These are phyloP conservation scores for Hypsibius dujardini DNA, from an alignment of 1,140 invertebrate genomes.

Conservation along the genomic window DNA sequence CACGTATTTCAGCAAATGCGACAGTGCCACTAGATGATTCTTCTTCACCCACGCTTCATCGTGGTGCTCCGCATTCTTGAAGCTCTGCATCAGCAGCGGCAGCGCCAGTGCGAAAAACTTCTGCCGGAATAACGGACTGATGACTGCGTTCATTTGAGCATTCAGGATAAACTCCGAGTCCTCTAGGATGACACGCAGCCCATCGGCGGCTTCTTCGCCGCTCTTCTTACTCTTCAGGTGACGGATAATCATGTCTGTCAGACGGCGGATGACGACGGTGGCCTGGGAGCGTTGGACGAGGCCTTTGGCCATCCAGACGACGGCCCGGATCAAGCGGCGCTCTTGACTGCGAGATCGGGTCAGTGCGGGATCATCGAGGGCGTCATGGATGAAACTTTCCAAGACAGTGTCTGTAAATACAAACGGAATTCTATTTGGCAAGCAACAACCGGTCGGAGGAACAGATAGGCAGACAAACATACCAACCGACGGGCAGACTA, in stretches of 20 bases:
- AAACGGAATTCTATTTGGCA: slow-evolving; percentile 1
- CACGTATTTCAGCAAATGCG: slow-evolving; percentile 7
- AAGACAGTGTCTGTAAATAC: neutral
- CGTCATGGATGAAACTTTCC: neutral
- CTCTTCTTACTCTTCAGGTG: slow-evolving; percentile 12
- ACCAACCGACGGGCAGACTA: too few relatives aligned
- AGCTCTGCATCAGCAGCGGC: slow-evolving; percentile 2
- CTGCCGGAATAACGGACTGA: slow-evolving; percentile 11
- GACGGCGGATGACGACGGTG: neutral
- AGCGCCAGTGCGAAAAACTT: neutral
- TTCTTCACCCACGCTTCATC: neutral
- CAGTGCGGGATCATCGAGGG: neutral
- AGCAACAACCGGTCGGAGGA: neutral
- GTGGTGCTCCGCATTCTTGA: neutral
- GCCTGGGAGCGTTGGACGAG: neutral
- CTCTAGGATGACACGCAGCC: slow-evolving; percentile 6
- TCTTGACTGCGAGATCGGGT: slow-evolving; percentile 9
- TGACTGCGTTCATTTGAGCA: neutral
- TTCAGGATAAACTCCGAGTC: neutral
- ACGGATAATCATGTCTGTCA: neutral
- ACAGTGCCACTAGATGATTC: slow-evolving; percentile 14
- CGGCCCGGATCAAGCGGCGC: neutral
- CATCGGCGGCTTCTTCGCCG: slow-evolving; percentile 5
- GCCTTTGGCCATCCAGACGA: slow-evolving; percentile 10
- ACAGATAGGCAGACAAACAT: too few relatives aligned